Base-by-base conservation (phyloP, 2,888 invertebrate genomes). In the Oxytorus armatus region DNA sequence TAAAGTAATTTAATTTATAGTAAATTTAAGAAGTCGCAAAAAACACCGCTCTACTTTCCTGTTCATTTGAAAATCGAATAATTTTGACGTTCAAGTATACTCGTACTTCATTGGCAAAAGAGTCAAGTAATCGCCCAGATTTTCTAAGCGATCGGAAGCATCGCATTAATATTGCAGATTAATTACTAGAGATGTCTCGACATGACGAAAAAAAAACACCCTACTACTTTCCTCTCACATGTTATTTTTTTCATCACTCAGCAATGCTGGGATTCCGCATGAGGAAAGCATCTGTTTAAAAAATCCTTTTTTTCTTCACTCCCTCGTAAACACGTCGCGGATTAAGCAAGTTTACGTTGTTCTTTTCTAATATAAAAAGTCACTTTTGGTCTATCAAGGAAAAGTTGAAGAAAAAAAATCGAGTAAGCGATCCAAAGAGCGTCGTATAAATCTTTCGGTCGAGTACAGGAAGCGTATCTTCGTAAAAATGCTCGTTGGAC, bases 391-490 rank as follows among this genome's bases (percentile, higher is more conserved):
- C 8, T 10, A 36, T 36, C 8, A 8, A 36, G 8, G 36, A 10
- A 10, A 36, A 1, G 36, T 36, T 36, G 10, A 8, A 3, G 8
- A 36, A 8, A 36, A 36, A 36, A 29, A 29, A 29, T 29, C 29
- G 29, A 29, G 29, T 3, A 29, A 29, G 29, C 29, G 29, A 29
- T 29, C 29, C 5, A 33, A 1, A 25, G 29, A 33, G 33, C 55
- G 14, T 11, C 8, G 16, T 65, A 42, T 65, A 65, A 74, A 74
- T 65, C 53, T 18, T 72, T 72, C 16, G 23, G 16, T 7, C 16
- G 29, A 2, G 29, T 29, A 29, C 29, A 36, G 3, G 10, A 7
- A 36, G 36, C 4, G 36, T 4, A 36, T 36, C 36, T 36, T 36
- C 10, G 4, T 1, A 8, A 36, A 36, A 36, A 36, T 10, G 10